Evolutionary conservation across 23 tunicate genomes (phyloP).

Genomic region (Aplidium turbinatum): DNA sequence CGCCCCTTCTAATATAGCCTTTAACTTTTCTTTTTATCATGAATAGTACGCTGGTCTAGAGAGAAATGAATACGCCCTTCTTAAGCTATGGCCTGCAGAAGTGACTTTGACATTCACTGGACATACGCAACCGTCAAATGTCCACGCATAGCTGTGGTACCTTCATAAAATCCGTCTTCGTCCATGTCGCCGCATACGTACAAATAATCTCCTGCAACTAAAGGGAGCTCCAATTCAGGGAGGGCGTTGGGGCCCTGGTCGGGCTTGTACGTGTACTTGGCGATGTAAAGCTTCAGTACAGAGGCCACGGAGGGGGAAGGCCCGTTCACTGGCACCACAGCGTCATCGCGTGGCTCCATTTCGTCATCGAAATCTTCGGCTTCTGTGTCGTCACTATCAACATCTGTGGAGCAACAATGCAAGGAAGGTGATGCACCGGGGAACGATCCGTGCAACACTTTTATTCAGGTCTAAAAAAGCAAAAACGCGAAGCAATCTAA

Average conservation of each 20-base stretch:
- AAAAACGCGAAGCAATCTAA: no score
- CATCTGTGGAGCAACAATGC: no score
- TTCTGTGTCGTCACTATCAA: conserved; percentile 54
- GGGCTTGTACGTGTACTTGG: conserved; percentile 89
- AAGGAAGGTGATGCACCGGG: no score
- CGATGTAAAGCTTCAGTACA: conserved; percentile 41
- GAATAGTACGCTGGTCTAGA: no score
- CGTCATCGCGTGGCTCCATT: conserved; percentile 7
- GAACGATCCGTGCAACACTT: no score
- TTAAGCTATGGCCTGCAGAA: background rate
- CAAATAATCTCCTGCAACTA: conserved; percentile 85
- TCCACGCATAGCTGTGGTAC: conserved; percentile 15
- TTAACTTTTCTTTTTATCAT: background rate
- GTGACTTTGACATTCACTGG: background rate
- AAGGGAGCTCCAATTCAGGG: conserved; percentile 82
- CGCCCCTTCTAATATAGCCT: no score
- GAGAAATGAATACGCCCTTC: no score
- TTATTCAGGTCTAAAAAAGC: no score
- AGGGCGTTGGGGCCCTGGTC: conserved; percentile 78
- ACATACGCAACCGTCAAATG: background rate
- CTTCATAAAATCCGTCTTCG: conserved; percentile 88
- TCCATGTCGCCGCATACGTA: conserved; percentile 81
- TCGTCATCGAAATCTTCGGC: conserved; percentile 57
- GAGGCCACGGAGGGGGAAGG: background rate
- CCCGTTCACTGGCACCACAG: background rate